Evolutionary conservation across 2,113 vertebrate species (phyloP).

Genomic region (Rhynchopsitta pachyrhyncha): DNA sequence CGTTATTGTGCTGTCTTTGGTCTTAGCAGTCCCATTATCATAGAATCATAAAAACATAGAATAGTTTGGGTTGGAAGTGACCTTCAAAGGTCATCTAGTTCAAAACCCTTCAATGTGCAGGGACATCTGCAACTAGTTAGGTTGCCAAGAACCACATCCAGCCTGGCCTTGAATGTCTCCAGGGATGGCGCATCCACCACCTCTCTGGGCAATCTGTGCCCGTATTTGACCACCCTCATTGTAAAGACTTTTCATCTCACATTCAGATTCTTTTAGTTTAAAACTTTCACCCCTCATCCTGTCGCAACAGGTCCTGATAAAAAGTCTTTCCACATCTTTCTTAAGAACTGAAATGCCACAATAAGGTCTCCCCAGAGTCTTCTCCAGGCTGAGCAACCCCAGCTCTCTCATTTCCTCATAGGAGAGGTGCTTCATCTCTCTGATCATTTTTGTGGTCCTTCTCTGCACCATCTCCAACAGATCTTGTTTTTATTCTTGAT

Average conservation of each 20-base stretch:
- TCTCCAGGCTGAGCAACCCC: not conserved
- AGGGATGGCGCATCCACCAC: not conserved
- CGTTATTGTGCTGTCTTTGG: not conserved
- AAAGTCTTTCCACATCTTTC: not conserved
- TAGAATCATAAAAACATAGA: not conserved
- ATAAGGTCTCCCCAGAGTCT: not conserved
- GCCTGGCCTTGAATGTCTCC: not conserved
- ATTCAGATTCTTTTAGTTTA: not conserved
- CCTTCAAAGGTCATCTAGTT: not conserved
- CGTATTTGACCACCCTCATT: not conserved
- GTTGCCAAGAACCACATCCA: not conserved
- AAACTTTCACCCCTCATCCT: not conserved
- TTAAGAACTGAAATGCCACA: not conserved
- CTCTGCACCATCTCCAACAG: not conserved
- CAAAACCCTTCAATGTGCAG: not conserved
- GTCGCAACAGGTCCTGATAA: not conserved
- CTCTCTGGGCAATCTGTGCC: not conserved
- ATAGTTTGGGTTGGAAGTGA: not conserved
- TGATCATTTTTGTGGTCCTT: not conserved
- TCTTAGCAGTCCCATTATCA: not conserved
- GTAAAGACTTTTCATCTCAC: not conserved
- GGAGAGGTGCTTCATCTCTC: not conserved
- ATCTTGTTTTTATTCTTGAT: not conserved
- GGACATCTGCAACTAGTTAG: not conserved
- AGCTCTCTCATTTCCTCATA: not conserved